Evolutionary conservation across 1,140 invertebrate species (phyloP), one percentile per base, ranked within the genome.

Genomic region (Drosophila nigromelanica): DNA sequence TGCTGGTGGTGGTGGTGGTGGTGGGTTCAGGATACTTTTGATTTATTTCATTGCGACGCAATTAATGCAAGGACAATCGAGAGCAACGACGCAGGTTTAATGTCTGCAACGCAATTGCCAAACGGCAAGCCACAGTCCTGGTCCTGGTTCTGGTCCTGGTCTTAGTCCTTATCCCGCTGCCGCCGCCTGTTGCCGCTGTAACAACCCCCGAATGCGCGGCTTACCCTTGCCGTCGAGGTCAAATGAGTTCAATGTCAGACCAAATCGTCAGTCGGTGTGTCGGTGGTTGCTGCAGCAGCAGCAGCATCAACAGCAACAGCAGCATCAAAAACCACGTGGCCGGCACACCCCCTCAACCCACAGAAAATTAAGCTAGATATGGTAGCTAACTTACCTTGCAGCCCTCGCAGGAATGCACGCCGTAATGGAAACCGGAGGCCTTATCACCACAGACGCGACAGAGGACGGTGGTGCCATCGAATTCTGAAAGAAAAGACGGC

Each of bases 351-450:
- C 47, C 37, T 39, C 14, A 27, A 35, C 21, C 33, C 30, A 1
- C 43, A 40, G 5, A 40, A 33, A 6, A 7, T 6, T 6, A 8
- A 7, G 30, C 30, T 6, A 7, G 30, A 33, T 24, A 24, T 4
- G 5, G 0, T 27, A 27, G 27, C n/a, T 27, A 62, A 93, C 95
- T 95, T 94, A 99, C 98, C 97, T 99, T 99, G 95, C 98, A 99
- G 80, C 99, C 99, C 94, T 99, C 99, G 93, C 99, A 99, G 75
- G 98, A 99, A 93, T 99, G 98, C 72, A 99, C 99, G 51, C 99
- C 99, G 94, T 99, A 99, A 92, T 99, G 99, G 93, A 99, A 99
- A 62, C 98, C 99, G 89, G 97, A 98, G 50, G 98, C 98, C 93
- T 99, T 99, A 93, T 99, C 98, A 35, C 98, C 98, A 92, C 99